These are phyloP conservation scores for Tachypleus tridentatus DNA, from an alignment of 1,140 invertebrate species.

Conservation along the genomic window DNA sequence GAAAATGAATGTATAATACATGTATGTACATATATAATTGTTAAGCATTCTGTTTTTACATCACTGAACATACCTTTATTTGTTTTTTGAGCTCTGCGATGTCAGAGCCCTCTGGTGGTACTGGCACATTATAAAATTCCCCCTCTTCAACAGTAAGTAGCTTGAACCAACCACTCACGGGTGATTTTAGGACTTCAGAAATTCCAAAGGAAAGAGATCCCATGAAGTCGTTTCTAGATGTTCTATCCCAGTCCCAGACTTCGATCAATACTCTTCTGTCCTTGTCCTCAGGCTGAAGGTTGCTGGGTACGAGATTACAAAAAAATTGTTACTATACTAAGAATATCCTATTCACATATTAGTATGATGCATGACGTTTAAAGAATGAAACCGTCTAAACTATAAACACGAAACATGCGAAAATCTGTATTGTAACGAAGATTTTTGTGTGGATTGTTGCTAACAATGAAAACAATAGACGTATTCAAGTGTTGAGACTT, in stretches of 20 bases:
- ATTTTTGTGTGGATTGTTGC: too few relatives aligned
- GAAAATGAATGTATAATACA: too few relatives aligned
- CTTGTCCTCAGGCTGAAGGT: slow-evolving; percentile 88
- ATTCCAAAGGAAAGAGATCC: slow-evolving; percentile 97
- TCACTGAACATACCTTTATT: slow-evolving; percentile 49
- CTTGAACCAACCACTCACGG: slow-evolving; percentile 95
- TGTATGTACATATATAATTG: too few relatives aligned
- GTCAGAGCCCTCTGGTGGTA: slow-evolving; percentile 81
- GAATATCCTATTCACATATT: too few relatives aligned
- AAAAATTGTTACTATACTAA: too few relatives aligned
- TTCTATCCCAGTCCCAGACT: slow-evolving; percentile 99
- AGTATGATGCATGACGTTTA: too few relatives aligned
- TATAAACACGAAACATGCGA: too few relatives aligned
- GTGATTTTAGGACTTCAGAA: slow-evolving; percentile 80
- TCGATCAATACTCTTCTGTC: slow-evolving; percentile 87
- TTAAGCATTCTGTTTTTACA: too few relatives aligned
- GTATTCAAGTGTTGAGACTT: too few relatives aligned
- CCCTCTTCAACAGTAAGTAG: slow-evolving; percentile 94
- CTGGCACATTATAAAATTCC: slow-evolving; percentile 97
- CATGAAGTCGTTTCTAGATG: slow-evolving; percentile 99
- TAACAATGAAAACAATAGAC: too few relatives aligned
- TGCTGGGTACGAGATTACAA: slow-evolving; percentile 42
- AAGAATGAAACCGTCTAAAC: too few relatives aligned
- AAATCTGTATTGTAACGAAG: too few relatives aligned
- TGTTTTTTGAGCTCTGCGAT: slow-evolving; percentile 69